Evolutionary conservation across 2,888 invertebrate genomes (phyloP).

Genomic region (Chrysotoxum bicinctum): DNA sequence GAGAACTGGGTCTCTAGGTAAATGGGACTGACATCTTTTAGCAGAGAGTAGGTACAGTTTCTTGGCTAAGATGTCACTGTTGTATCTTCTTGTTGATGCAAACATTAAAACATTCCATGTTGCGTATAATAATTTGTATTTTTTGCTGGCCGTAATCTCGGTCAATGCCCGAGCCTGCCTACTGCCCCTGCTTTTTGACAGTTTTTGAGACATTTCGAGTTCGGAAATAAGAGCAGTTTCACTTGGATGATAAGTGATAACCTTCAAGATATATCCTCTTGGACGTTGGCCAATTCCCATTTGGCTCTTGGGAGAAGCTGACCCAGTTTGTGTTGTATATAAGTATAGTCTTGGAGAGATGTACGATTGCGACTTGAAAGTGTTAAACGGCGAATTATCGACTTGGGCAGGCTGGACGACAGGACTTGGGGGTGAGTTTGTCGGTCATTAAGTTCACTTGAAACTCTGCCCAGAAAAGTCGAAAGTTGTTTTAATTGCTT

Average conservation of each 20-base stretch:
- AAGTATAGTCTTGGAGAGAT: neutral
- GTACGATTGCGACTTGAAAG: neutral
- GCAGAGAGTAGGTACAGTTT: conserved; percentile 4
- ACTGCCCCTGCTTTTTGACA: neutral
- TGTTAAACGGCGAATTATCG: conserved; percentile 53
- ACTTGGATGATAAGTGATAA: conserved; percentile 47
- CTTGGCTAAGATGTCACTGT: conserved; percentile 40
- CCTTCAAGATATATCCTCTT: conserved; percentile 55
- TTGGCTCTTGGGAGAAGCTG: conserved; percentile 25
- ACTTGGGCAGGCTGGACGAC: conserved; percentile 20
- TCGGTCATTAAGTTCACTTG: conserved; percentile 50
- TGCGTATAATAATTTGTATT: conserved; percentile 24
- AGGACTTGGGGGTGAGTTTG: neutral
- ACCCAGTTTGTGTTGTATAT: conserved; percentile 28
- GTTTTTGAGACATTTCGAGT: conserved; percentile 30
- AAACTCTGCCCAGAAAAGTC: conserved; percentile 36
- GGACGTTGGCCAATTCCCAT: conserved; percentile 48
- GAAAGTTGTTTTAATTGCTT: conserved; percentile 48
- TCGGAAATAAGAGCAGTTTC: conserved; percentile 16
- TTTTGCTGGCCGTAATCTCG: conserved; percentile 37
- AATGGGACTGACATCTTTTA: conserved; percentile 60
- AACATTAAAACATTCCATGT: conserved; percentile 29
- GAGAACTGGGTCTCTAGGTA: conserved; percentile 67
- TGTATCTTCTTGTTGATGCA: conserved; percentile 10
- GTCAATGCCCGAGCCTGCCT: conserved; percentile 10